These are phyloP conservation scores for Cyphotilapia sp. DNA, from an alignment of 2,113 vertebrate species.

Conservation along the genomic window DNA sequence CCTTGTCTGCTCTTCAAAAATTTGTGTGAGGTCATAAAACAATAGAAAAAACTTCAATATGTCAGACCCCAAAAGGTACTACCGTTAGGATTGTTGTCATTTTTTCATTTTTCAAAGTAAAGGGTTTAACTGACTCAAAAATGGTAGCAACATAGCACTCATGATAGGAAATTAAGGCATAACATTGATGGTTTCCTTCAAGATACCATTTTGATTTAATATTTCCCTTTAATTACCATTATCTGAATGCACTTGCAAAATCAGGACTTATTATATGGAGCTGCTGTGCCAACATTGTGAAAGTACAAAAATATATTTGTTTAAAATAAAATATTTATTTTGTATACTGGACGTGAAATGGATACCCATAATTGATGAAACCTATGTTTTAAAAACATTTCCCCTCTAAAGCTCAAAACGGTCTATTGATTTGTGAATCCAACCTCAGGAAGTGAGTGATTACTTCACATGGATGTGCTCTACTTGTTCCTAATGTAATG, in stretches of 20 bases:
- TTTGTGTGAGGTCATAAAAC: background rate
- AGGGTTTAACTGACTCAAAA: background rate
- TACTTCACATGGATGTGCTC: conserved; percentile 6
- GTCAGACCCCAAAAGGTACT: background rate
- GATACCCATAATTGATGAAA: background rate
- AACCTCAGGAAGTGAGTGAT: conserved; percentile 30
- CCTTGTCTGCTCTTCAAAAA: background rate
- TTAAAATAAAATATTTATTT: background rate
- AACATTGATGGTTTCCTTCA: background rate
- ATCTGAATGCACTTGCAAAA: background rate
- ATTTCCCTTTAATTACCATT: conserved; percentile 2
- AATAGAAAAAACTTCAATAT: background rate
- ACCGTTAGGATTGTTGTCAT: background rate
- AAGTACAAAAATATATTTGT: background rate
- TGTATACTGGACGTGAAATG: background rate
- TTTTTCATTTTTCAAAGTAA: background rate
- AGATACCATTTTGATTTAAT: background rate
- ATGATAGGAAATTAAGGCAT: background rate
- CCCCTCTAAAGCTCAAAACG: background rate
- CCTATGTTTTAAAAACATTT: background rate
- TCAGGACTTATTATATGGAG: background rate
- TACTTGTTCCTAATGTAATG: conserved; percentile 53
- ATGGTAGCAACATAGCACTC: background rate
- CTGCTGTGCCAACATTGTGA: background rate
- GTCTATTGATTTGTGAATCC: conserved; percentile 1